Conservation (phyloP, 2,888 invertebrate genomes). For the Brenthis daphne region DNA sequence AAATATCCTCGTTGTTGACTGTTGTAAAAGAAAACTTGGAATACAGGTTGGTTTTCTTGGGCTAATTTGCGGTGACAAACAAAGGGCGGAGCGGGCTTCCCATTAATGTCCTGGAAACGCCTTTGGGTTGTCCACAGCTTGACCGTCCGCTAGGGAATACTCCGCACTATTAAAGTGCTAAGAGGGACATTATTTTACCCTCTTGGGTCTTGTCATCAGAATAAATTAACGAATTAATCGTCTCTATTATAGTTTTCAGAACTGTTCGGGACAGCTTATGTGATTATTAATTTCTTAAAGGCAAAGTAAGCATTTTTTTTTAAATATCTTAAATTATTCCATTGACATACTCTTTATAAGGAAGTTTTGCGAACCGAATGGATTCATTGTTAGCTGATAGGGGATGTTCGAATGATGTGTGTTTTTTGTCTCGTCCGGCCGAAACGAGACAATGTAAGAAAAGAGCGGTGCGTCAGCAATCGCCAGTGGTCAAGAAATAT, state of each 20-base stretch:
- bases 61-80: conserved; percentile 76
- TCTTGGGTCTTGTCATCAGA: conserved; percentile 71
- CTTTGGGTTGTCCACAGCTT: conserved; percentile 69
- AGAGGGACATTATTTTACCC: conserved; percentile 76
- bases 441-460: conserved; percentile 66
- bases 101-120: conserved; percentile 71
- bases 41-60: conserved; percentile 52
- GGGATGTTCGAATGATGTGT: conserved; percentile 72
- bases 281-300: not conserved
- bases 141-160: conserved; percentile 66
- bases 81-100: conserved; percentile 67
- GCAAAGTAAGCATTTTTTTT: not conserved
- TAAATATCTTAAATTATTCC: not conserved
- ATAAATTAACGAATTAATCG: conserved; percentile 79
- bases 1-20: conserved; percentile 34
- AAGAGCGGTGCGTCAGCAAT: conserved; percentile 69
- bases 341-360: conserved; percentile 56
- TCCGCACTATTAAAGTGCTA: conserved; percentile 79
- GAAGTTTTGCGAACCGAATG: conserved; percentile 78
- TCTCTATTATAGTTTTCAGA: conserved; percentile 43
- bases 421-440: conserved; percentile 76
- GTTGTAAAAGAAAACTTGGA: conserved; percentile 55
- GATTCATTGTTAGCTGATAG: conserved; percentile 61
- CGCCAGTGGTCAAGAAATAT: conserved; percentile 53
- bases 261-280: conserved; percentile 25